Conservation (phyloP, 1,140 invertebrate species). For the Caenorhabditis brenneri region DNA sequence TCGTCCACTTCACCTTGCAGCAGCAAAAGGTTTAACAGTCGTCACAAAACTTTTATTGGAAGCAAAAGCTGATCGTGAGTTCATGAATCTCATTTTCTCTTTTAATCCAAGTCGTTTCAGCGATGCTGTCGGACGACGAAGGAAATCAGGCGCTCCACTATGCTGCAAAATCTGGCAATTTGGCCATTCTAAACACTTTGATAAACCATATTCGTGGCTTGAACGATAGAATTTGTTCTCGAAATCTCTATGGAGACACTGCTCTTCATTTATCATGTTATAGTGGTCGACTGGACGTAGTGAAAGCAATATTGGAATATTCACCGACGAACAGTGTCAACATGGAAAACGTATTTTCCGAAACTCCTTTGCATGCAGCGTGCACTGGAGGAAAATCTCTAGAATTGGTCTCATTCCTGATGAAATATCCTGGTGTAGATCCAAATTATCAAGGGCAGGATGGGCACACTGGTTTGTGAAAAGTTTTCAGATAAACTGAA, state of each 20-base stretch:
- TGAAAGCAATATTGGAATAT: conserved; percentile 69
- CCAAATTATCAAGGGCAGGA: conserved; percentile 74
- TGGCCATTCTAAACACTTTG: conserved; percentile 71
- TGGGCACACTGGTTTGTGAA: conserved; percentile 72
- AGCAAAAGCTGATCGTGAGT: conserved; percentile 70
- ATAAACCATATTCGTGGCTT: conserved; percentile 65
- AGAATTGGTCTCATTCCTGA: conserved; percentile 73
- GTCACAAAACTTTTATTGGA: conserved; percentile 72
- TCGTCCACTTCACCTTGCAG: conserved; percentile 73
- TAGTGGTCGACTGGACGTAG: conserved; percentile 72
- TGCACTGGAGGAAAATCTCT: conserved; percentile 73
- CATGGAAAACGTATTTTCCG: conserved; percentile 74
- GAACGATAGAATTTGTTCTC: not conserved
- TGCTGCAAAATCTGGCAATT: conserved; percentile 73
- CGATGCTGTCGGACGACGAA: conserved; percentile 73
- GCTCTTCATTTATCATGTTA: conserved; percentile 74
- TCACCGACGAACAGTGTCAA: conserved; percentile 64
- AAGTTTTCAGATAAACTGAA: not conserved
- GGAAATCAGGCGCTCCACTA: conserved; percentile 73
- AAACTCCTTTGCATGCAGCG: conserved; percentile 73
- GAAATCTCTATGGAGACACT: conserved; percentile 74
- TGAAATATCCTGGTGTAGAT: conserved; percentile 72
- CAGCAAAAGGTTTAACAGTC: conserved; percentile 71
- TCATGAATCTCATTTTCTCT: not conserved
- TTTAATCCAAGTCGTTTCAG: conserved; percentile 55